A percentile compares a stretch with the other conserved stretches of the same genome.
phyloP scores from a whole-genome alignment of 1,140 invertebrate species.

The Eumeta japonica region DNA sequence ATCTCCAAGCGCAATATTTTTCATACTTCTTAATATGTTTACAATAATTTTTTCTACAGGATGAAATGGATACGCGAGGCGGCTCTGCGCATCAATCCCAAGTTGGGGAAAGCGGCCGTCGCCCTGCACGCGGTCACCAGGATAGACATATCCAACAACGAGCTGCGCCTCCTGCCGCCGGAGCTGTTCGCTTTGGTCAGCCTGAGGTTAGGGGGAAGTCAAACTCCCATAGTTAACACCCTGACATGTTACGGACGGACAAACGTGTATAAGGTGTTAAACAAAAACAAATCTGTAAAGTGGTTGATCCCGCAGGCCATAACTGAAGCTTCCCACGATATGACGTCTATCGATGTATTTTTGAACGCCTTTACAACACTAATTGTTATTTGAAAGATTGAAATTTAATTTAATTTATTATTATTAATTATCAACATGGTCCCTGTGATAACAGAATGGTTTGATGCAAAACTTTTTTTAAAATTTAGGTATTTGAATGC shows the following conservation, averaged over 20 bases:
- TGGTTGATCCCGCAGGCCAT: too few relatives aligned
- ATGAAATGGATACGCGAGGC: slow-evolving; percentile 85
- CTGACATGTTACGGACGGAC: too few relatives aligned
- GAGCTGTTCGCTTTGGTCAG: slow-evolving; percentile 83
- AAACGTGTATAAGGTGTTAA: too few relatives aligned
- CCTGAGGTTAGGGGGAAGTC: slow-evolving; percentile 42
- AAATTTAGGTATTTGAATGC: slow-evolving; percentile 79
- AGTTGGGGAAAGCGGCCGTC: slow-evolving; percentile 70
- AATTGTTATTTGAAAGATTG: neutral
- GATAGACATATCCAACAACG: slow-evolving; percentile 91
- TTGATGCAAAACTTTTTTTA: slow-evolving; percentile 21
- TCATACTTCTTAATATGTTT: too few relatives aligned
- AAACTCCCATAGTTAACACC: too few relatives aligned
- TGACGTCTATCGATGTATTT: too few relatives aligned
- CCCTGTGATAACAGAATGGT: neutral
- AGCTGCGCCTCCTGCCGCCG: slow-evolving; percentile 75
- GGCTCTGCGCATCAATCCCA: slow-evolving; percentile 80
- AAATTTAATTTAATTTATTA: neutral
- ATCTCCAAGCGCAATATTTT: too few relatives aligned
- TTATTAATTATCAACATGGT: neutral
- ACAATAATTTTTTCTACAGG: slow-evolving; percentile 21
- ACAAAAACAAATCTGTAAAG: too few relatives aligned
- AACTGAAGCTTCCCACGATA: too few relatives aligned
- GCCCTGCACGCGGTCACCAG: slow-evolving; percentile 88
- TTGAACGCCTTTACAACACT: too few relatives aligned